phyloP scores from a whole-genome alignment of 2,113 vertebrate genomes.

The Amphilophus citrinellus region DNA sequence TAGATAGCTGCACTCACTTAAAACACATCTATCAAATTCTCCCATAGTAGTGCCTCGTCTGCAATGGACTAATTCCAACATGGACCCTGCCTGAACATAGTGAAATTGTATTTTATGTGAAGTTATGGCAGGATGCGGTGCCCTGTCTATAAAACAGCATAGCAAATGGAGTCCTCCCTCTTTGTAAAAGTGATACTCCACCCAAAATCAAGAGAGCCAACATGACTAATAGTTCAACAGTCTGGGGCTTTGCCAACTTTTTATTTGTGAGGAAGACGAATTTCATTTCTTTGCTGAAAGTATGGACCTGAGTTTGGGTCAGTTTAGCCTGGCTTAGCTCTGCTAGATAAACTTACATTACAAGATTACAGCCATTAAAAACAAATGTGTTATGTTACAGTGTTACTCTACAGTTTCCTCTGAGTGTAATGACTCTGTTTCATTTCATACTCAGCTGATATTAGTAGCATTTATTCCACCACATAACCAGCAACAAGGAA shows the following conservation, averaged over 20 bases:
- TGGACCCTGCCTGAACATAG: conserved; percentile 69
- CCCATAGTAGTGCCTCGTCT: conserved; percentile 49
- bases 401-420: background rate
- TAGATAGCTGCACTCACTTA: background rate
- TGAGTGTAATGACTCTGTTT: background rate
- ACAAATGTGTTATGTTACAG: background rate
- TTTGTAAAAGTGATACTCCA: conserved; percentile 61
- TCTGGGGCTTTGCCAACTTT: background rate
- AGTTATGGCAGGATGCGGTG: conserved; percentile 52
- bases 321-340: background rate
- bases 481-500: background rate
- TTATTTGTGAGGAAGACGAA: background rate
- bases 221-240: background rate
- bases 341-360: background rate
- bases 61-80: conserved; percentile 70
- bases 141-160: conserved; percentile 47
- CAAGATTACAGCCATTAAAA: background rate
- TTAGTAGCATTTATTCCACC: background rate
- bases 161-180: conserved; percentile 41
- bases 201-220: conserved; percentile 30
- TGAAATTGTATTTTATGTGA: conserved; percentile 56
- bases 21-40: conserved; percentile 72
- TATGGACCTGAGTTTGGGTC: background rate
- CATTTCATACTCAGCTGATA: background rate
- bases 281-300: background rate